Percentiles rank a stretch among this genome's conserved stretches.
These are phyloP conservation scores for Drosophila fulvimacula DNA, from an alignment of 2,888 invertebrate species.

Conservation along the genomic window DNA sequence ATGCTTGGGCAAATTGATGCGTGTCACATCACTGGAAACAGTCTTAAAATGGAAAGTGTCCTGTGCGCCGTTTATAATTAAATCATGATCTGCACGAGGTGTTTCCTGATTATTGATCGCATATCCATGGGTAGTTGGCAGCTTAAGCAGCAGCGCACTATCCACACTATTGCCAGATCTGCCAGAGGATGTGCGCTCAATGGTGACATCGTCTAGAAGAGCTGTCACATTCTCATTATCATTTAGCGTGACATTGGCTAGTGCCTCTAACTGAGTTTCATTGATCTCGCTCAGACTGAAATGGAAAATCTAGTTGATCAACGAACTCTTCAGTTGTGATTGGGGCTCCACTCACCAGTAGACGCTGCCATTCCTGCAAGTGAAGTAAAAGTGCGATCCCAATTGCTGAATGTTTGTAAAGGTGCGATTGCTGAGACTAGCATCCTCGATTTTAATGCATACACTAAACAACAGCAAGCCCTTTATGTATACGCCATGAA, in stretches of 20 bases:
- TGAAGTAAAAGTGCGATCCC: conserved; percentile 72
- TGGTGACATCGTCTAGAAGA: conserved; percentile 72
- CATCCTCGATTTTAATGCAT: conserved; percentile 78
- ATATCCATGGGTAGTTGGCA: conserved; percentile 28
- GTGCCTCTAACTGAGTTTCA: conserved; percentile 72
- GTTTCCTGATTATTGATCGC: conserved; percentile 56
- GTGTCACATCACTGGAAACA: conserved; percentile 51
- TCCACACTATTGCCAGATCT: conserved; percentile 57
- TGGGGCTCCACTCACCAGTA: conserved; percentile 72
- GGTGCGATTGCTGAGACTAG: conserved; percentile 62
- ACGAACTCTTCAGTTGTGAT: neutral
- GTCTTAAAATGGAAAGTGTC: conserved; percentile 64
- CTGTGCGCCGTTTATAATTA: conserved; percentile 64
- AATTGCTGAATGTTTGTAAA: conserved; percentile 79
- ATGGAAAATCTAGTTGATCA: neutral
- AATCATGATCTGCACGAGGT: conserved; percentile 11
- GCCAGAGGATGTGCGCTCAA: conserved; percentile 64
- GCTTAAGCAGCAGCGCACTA: conserved; percentile 50
- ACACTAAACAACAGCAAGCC: conserved; percentile 82
- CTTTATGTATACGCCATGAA: conserved; percentile 83
- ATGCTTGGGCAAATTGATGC: conserved; percentile 65
- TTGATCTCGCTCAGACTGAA: conserved; percentile 79
- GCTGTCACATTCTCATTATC: conserved; percentile 76
- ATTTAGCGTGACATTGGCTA: conserved; percentile 71
- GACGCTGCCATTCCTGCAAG: conserved; percentile 81